These are phyloP conservation scores for Nannoperca australis DNA, from an alignment of 2,797 vertebrate species.

Conservation along the genomic window DNA sequence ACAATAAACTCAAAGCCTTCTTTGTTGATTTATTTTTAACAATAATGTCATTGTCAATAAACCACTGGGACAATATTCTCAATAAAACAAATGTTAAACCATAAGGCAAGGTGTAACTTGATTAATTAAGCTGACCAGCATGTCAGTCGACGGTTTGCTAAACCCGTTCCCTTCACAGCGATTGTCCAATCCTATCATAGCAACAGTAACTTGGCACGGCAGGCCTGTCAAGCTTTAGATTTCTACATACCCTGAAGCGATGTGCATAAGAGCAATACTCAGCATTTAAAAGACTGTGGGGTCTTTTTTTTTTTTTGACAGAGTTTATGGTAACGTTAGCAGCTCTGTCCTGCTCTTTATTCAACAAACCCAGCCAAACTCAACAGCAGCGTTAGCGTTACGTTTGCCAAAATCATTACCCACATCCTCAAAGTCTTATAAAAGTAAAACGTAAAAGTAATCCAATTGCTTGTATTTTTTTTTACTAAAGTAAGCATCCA, in stretches of 20 bases:
- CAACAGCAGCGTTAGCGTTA: neutral
- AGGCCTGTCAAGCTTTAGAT: neutral
- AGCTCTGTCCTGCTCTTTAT: neutral
- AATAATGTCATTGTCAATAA: slow-evolving; percentile 13
- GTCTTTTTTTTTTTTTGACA: neutral
- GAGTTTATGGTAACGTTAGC: neutral
- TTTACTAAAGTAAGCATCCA: neutral
- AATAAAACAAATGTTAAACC: neutral
- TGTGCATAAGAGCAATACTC: neutral
- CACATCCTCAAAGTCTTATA: neutral
- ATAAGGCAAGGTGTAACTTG: neutral
- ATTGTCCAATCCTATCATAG: slow-evolving; percentile 1
- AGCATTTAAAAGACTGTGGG: neutral
- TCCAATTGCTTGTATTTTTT: neutral
- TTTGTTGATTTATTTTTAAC: slow-evolving; percentile 25
- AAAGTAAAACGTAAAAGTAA: neutral
- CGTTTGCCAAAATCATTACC: neutral
- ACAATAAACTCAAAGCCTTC: slow-evolving; percentile 11
- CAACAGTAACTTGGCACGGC: neutral
- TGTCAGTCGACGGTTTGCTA: neutral
- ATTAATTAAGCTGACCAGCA: neutral
- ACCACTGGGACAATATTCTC: neutral
- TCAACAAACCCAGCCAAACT: slow-evolving; percentile 8
- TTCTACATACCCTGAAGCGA: neutral
- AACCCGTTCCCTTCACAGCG: neutral